These are phyloP conservation scores for Irena cyanogastra DNA, from an alignment of 2,113 vertebrate species.

Conservation along the genomic window DNA sequence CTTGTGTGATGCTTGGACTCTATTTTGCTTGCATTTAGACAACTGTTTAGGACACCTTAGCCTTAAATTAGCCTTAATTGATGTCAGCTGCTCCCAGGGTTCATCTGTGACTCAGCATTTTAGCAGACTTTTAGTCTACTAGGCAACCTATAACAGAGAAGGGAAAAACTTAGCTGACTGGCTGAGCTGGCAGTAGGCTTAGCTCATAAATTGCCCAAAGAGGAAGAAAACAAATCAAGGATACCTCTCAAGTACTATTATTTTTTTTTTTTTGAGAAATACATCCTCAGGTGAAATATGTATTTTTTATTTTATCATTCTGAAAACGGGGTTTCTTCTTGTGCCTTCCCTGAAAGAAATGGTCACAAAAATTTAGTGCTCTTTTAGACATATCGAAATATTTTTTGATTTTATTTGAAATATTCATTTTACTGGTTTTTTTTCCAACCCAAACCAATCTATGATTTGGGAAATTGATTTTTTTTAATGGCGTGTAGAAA, in stretches of 20 bases:
- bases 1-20: background rate
- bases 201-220: background rate
- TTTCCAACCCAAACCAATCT: background rate
- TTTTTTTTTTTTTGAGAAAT: background rate
- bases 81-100: background rate
- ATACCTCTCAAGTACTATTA: background rate
- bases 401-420: background rate
- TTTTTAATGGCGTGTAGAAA: background rate
- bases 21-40: background rate
- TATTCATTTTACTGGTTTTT: background rate
- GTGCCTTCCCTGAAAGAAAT: background rate
- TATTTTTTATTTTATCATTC: background rate
- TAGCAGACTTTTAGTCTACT: background rate
- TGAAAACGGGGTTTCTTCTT: background rate
- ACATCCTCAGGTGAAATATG: background rate
- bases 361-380: background rate
- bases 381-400: background rate
- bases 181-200: background rate
- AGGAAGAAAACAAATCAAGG: background rate
- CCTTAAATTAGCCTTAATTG: background rate
- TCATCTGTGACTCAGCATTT: background rate
- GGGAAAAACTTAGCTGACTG: background rate
- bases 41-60: background rate
- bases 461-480: background rate
- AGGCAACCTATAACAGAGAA: background rate